Evolutionary conservation across 2,888 invertebrate genomes (phyloP), one percentile per base, ranked within the genome.

Genomic region (Eupelmus urozonus): DNA sequence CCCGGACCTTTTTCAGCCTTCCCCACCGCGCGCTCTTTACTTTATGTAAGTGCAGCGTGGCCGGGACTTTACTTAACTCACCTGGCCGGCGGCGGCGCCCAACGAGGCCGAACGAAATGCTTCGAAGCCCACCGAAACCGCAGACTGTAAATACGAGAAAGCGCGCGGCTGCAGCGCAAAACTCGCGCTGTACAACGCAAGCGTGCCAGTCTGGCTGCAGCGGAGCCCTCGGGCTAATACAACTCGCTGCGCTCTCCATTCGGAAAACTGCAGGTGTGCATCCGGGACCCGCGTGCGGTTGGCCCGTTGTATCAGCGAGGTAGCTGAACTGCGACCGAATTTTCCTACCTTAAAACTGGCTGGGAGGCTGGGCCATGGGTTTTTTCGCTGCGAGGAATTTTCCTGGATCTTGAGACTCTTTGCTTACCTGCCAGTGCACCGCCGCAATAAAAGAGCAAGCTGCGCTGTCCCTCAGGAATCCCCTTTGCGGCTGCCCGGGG

Each of bases 101-200:
- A 72, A 72, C 72, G 77, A 72, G 67, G 67, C 77, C 40, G 60
- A 77, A 66, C 77, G 72, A 66, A 72, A 72, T 77, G 67, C 42
- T 72, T 67, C 72, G 72, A 66, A 67, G 67, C 66, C 62, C 69
- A 57, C 55, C 34, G 51, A 40, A 77, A 72, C 77, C 77, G 66
- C 77, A 73, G 69, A 73, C 73, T 73, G 78, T 78, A 78, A 78
- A 78, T 73, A 74, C 59, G 45, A 45, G 45, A 13, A 45, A 45
- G 45, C 25, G 59, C 23, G 2, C 16, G 9, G 9, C 16, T 45
- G 4, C 45, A 27, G 34, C 20, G 40, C 59, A 67, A 67, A 75
- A 75, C 7, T 57, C 67, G 11, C 40, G 5, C 5, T 18, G 25
- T 40, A 3, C n/a, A 7, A 20, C 11, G n/a, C 2, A 65, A 0